These are phyloP conservation scores for Plusia festucae DNA, from an alignment of 2,888 invertebrate genomes.

Conservation along the genomic window DNA sequence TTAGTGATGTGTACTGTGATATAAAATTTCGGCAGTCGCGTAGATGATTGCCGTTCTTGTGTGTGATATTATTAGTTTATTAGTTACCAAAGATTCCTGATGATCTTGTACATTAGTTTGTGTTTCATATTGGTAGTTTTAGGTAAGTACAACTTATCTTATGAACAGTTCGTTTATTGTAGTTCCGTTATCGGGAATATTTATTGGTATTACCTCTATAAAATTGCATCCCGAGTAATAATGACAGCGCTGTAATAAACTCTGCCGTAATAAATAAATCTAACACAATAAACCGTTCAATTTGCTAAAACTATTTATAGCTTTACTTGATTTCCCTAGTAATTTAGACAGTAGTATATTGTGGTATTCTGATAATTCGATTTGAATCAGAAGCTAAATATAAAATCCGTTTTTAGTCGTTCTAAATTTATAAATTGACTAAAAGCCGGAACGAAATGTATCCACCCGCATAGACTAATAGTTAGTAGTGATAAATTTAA, in stretches of 20 bases:
- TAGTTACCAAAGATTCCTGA: slow-evolving; percentile 89
- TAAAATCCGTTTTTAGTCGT: background rate
- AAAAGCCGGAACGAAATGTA: slow-evolving; percentile 43
- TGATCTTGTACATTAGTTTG: slow-evolving; percentile 89
- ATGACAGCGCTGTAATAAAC: slow-evolving; percentile 62
- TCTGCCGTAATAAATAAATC: slow-evolving; percentile 55
- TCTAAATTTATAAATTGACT: slow-evolving; percentile 37
- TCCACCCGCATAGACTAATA: slow-evolving; percentile 63
- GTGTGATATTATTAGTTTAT: slow-evolving; percentile 88
- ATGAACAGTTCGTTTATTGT: slow-evolving; percentile 50
- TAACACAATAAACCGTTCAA: slow-evolving; percentile 24
- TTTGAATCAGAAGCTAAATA: background rate
- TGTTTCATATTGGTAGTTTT: slow-evolving; percentile 89
- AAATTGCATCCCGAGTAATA: slow-evolving; percentile 73
- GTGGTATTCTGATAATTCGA: background rate
- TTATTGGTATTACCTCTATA: slow-evolving; percentile 65
- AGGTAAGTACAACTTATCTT: slow-evolving; percentile 79
- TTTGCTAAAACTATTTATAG: slow-evolving; percentile 12
- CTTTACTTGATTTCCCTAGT: slow-evolving; percentile 20
- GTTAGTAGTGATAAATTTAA: slow-evolving; percentile 61
- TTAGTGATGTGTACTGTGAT: slow-evolving; percentile 89
- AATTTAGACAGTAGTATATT: slow-evolving; percentile 12
- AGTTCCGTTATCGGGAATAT: slow-evolving; percentile 70
- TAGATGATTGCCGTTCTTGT: slow-evolving; percentile 85
- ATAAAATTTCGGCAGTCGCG: slow-evolving; percentile 84